A percentile compares a stretch with the other conserved stretches of the same genome.
Conservation (phyloP, 2,113 vertebrate genomes). For the Paralichthys olivaceus region DNA sequence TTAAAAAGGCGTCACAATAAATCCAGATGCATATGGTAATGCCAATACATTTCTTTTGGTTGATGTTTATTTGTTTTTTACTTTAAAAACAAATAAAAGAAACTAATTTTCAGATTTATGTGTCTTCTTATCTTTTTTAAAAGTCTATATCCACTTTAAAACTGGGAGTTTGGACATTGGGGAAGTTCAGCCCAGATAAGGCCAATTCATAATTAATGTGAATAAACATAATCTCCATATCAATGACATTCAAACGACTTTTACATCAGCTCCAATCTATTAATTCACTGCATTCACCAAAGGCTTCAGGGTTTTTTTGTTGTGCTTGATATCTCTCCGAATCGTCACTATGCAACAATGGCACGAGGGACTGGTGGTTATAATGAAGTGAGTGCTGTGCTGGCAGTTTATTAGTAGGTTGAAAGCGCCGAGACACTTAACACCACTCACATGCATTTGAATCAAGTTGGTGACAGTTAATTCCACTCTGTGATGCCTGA, state of each 20-base stretch:
- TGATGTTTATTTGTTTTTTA: no score
- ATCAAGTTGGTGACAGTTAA: slow-evolving; percentile 35
- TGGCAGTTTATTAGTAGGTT: slow-evolving; percentile 14
- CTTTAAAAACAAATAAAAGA: no score
- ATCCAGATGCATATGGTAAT: no score
- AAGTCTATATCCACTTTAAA: background rate
- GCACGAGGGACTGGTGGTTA: slow-evolving; percentile 30
- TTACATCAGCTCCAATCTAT: slow-evolving; percentile 32
- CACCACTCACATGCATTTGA: slow-evolving; percentile 39
- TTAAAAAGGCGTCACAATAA: no score
- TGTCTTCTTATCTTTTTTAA: no score
- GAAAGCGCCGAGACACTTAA: slow-evolving; percentile 33
- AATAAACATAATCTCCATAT: slow-evolving; percentile 64
- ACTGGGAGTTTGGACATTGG: slow-evolving; percentile 11
- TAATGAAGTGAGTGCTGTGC: slow-evolving; percentile 46
- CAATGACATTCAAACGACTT: slow-evolving; percentile 63
- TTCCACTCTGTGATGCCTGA: slow-evolving; percentile 28
- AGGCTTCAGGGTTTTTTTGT: slow-evolving; percentile 42
- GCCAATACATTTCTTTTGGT: no score
- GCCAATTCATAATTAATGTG: slow-evolving; percentile 51
- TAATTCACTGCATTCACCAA: slow-evolving; percentile 46
- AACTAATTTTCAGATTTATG: no score
- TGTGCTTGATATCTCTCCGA: slow-evolving; percentile 48
- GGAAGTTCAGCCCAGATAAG: slow-evolving; percentile 36
- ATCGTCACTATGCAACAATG: slow-evolving; percentile 40